Evolutionary conservation across 2,888 invertebrate genomes (phyloP).

Genomic region (Aspidapion aeneum): DNA sequence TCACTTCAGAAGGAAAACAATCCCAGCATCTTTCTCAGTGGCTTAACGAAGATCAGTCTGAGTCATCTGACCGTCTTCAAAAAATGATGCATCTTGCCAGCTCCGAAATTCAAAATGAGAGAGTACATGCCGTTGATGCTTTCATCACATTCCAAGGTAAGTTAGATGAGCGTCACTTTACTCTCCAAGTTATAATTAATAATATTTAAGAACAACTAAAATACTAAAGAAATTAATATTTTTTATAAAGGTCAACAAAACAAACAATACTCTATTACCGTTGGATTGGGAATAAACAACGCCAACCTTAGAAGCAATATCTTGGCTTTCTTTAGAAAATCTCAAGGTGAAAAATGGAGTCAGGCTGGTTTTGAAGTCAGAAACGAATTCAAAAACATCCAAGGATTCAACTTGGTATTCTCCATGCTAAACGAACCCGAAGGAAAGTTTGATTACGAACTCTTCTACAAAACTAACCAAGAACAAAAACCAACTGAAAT

Average conservation of each 20-base stretch:
- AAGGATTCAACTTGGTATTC: slow-evolving; percentile 53
- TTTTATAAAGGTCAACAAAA: slow-evolving; percentile 53
- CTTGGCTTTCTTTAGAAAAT: slow-evolving; percentile 45
- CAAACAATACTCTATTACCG: slow-evolving; percentile 52
- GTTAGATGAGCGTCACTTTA: slow-evolving; percentile 50
- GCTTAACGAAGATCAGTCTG: background rate
- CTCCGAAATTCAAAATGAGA: slow-evolving; percentile 54
- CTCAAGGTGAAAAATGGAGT: slow-evolving; percentile 38
- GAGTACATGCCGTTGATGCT: slow-evolving; percentile 53
- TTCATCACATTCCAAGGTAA: slow-evolving; percentile 55
- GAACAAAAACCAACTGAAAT: slow-evolving; percentile 37
- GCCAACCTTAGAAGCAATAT: slow-evolving; percentile 55
- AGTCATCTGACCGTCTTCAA: slow-evolving; percentile 25
- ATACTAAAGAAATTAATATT: too few species aligned
- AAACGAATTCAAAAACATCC: slow-evolving; percentile 50
- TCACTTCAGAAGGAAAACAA: background rate
- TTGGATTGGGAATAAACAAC: slow-evolving; percentile 55
- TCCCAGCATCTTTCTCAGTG: background rate
- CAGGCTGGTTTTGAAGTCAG: slow-evolving; percentile 51
- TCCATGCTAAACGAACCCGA: slow-evolving; percentile 54
- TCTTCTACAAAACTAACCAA: slow-evolving; percentile 51
- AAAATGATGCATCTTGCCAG: slow-evolving; percentile 54
- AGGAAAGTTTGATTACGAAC: slow-evolving; percentile 49
- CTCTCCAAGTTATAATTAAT: too few species aligned
- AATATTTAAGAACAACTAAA: too few species aligned